Evolutionary conservation across 2,888 invertebrate species (phyloP).

Genomic region (Drosophila cognata): DNA sequence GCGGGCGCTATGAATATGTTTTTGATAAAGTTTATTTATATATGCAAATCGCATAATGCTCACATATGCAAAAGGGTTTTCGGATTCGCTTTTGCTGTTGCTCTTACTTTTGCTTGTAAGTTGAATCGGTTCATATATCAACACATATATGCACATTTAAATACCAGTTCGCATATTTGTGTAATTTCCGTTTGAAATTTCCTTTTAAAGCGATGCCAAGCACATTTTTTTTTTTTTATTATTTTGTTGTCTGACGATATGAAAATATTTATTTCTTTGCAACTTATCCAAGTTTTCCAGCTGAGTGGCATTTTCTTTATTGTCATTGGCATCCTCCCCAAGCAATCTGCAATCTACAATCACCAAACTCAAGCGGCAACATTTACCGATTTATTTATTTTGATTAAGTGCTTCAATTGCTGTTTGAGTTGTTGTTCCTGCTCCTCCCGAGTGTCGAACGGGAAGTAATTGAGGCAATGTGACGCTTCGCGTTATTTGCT

Average conservation of each 20-base stretch:
- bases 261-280: conserved; percentile 33
- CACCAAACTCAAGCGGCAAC: conserved; percentile 28
- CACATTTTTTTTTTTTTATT: conserved; percentile 3
- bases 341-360: conserved; percentile 23
- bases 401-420: conserved; percentile 57
- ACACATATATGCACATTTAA: conserved; percentile 6
- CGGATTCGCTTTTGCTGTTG: conserved; percentile 20
- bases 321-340: conserved; percentile 47
- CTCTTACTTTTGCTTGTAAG: conserved; percentile 25
- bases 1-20: conserved; percentile 70
- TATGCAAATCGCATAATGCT: conserved; percentile 68
- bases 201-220: conserved; percentile 44
- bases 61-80: conserved; percentile 47
- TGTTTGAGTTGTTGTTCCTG: conserved; percentile 9
- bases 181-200: conserved; percentile 67
- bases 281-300: conserved; percentile 70
- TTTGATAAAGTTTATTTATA: conserved; percentile 74
- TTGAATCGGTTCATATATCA: conserved; percentile 49
- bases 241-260: conserved; percentile 11
- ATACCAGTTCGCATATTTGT: conserved; percentile 16
- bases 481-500: conserved; percentile 31
- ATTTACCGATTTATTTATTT: conserved; percentile 58
- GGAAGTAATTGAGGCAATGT: conserved; percentile 56
- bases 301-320: conserved; percentile 62
- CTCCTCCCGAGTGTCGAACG: conserved; percentile 12